Evolutionary conservation across 92 coral and sea anemone genomes (phyloP).

Genomic region (Plumapathes pennacea): DNA sequence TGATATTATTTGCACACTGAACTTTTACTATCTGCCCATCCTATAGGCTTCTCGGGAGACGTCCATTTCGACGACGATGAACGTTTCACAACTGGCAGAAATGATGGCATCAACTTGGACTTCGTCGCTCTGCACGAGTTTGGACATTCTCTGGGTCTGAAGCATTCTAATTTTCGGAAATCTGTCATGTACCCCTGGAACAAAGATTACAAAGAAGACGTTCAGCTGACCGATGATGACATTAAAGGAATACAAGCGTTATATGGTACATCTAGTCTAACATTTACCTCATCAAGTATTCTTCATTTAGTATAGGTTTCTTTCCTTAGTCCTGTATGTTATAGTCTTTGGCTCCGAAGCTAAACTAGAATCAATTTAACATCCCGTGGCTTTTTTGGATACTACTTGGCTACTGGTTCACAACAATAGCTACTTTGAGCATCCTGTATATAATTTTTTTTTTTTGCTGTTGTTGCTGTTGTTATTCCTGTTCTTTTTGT

Average conservation of each 20-base stretch:
- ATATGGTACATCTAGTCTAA: conserved; percentile 58
- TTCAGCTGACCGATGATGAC: conserved; percentile 68
- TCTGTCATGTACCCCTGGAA: conserved; percentile 94
- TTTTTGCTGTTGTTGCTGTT: no score
- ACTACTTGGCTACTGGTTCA: no score
- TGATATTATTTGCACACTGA: neutral
- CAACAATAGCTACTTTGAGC: no score
- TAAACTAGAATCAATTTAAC: no score
- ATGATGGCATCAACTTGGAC: conserved; percentile 64
- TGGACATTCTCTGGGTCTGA: conserved; percentile 83
- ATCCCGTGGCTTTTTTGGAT: no score
- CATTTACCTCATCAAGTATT: no score
- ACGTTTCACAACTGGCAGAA: conserved; percentile 38
- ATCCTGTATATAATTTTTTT: no score
- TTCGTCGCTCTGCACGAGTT: conserved; percentile 91
- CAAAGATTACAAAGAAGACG: conserved; percentile 55
- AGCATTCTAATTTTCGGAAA: conserved; percentile 63
- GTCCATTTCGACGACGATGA: conserved; percentile 78
- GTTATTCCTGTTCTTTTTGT: no score
- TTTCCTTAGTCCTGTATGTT: no score
- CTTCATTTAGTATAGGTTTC: no score
- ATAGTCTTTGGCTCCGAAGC: no score
- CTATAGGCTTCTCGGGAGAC: conserved; percentile 65
- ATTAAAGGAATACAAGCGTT: conserved; percentile 57
- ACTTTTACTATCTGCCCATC: neutral